phyloP scores from a whole-genome alignment of 2,113 vertebrate genomes.

The Lampris megalopsis region DNA sequence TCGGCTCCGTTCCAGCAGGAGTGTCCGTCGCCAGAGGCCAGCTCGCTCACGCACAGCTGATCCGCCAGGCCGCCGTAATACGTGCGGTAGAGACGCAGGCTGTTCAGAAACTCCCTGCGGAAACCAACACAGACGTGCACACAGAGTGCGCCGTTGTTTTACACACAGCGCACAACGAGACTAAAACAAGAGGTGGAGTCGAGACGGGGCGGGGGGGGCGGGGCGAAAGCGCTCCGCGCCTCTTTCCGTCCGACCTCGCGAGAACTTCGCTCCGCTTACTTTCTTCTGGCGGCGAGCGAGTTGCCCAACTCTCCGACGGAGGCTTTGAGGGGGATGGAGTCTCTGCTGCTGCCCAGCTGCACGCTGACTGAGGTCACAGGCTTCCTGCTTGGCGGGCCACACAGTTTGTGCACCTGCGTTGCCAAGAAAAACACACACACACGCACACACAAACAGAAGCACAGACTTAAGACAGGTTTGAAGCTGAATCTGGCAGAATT shows the following conservation, averaged over 20 bases:
- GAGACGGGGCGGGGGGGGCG: no score
- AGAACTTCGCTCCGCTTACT: constrained; percentile 75
- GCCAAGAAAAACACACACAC: no score
- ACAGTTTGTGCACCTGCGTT: constrained; percentile 85
- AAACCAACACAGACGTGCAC: constrained; percentile 14
- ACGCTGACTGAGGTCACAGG: constrained; percentile 65
- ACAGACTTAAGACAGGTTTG: constrained; percentile 21
- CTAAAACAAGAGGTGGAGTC: no score
- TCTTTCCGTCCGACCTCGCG: constrained; percentile 1
- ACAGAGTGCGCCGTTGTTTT: constrained; percentile 9
- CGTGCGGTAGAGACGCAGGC: constrained; percentile 79
- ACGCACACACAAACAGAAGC: constrained; percentile 30
- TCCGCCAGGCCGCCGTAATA: constrained; percentile 87
- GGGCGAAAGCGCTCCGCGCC: background rate
- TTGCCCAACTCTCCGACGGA: constrained; percentile 72
- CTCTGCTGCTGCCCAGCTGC: constrained; percentile 75
- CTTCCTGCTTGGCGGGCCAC: constrained; percentile 83
- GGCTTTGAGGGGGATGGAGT: constrained; percentile 77
- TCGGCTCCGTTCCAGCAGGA: constrained; percentile 89
- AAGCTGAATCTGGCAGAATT: constrained; percentile 27
- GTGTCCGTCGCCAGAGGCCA: constrained; percentile 81
- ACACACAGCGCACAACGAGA: no score
- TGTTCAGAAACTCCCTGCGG: constrained; percentile 86
- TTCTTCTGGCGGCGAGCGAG: constrained; percentile 83
- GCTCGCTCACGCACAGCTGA: constrained; percentile 84